These are phyloP conservation scores for Bimastos eiseni DNA, from an alignment of 2,888 invertebrate species.

Conservation along the genomic window DNA sequence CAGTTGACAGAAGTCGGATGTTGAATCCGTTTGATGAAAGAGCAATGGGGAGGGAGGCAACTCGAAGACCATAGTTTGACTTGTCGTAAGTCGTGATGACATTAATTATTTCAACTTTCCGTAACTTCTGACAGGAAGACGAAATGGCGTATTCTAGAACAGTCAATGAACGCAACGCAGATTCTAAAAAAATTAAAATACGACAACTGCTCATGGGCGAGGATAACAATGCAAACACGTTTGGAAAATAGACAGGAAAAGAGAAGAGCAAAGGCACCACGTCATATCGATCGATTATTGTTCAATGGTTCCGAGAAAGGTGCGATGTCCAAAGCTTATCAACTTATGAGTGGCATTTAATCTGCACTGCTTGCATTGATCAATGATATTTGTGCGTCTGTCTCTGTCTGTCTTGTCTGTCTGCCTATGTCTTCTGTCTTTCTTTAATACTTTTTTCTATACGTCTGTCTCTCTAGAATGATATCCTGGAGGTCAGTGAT, in stretches of 20 bases:
- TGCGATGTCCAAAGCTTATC: background rate
- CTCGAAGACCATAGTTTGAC: background rate
- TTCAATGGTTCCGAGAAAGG: background rate
- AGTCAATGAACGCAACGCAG: background rate
- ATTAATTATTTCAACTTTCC: background rate
- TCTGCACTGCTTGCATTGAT: background rate
- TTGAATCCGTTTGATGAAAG: background rate
- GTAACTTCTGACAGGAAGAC: background rate
- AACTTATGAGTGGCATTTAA: background rate
- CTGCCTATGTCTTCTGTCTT: constrained; percentile 32
- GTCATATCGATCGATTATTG: background rate
- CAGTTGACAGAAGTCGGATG: background rate
- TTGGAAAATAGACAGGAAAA: background rate
- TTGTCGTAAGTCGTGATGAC: background rate
- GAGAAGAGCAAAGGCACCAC: background rate
- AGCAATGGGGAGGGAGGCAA: background rate
- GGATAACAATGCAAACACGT: background rate
- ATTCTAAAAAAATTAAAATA: background rate
- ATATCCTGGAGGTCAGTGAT: too few relatives aligned
- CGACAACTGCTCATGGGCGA: background rate
- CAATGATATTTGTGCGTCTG: background rate
- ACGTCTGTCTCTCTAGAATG: constrained; percentile 21
- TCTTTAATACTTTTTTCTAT: constrained; percentile 34
- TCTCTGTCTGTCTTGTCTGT: constrained; percentile 25
- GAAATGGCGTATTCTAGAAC: background rate